Base-by-base conservation (phyloP, 2,888 invertebrate genomes). In the Emesis furor region DNA sequence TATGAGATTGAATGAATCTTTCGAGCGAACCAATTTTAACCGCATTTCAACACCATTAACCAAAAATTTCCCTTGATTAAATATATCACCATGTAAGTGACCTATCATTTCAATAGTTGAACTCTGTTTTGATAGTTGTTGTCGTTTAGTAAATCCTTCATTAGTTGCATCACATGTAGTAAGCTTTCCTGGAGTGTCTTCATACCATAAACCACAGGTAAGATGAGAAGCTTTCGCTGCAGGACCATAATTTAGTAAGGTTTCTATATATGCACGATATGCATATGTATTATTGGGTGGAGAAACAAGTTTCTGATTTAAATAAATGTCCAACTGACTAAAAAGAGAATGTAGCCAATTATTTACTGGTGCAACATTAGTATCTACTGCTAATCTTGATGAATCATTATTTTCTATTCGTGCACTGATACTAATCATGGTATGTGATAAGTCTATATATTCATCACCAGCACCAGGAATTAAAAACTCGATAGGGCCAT, bases 301-400 rank as follows among this genome's bases (percentile, higher is more conserved):
- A 37, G 90, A 89, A 7, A 91, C 74, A 62, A 91, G 86, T 85
- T 90, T 90, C 82, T 90, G 89, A 86, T 90, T 91, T 46, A 91
- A 86, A 85, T 87, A 89, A 10, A 89, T 74, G 79, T 89, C 85
- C 32, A 88, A 32, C 68, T 89, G 87, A 76, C 71, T 90, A 69
- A 91, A 91, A 10, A 90, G 79, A 39, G 90, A 89, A 77, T 90
- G 89, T 55, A 90, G n/a, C 91, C 89, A 91, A 84, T 91, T 86
- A 83, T 90, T 91, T 3, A 90, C 81, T 3, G 90, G 90, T 17
- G 89, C 89, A 30, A 90, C 86, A 10, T 37, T n/a, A 8, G 84
- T 73, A 8, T 81, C 6, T 14, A 78, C 62, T n/a, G 24, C 39
- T 10, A 89, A 1, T 32, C 51, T 76, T 14, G 86, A 76, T 71